Evolutionary conservation across 2,797 vertebrate genomes (phyloP).

Genomic region (Apodemus agrarius): DNA sequence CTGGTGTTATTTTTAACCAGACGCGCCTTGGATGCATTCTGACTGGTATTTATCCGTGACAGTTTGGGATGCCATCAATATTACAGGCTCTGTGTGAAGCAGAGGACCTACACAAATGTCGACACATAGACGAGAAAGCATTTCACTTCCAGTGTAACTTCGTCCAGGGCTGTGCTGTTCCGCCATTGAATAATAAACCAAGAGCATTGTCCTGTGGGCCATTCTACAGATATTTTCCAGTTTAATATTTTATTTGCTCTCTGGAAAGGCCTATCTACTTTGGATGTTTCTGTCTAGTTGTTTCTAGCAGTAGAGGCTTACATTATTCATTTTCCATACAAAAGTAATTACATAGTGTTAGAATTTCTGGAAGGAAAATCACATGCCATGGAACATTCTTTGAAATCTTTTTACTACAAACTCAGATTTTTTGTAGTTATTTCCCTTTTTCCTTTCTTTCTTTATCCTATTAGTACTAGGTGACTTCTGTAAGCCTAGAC

Average conservation of each 20-base stretch:
- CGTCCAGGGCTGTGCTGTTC: not conserved
- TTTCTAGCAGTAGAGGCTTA: conserved; percentile 49
- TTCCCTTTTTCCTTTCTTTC: not conserved
- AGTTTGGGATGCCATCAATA: conserved; percentile 15
- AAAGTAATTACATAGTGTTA: conserved; percentile 77
- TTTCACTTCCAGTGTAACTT: conserved; percentile 4
- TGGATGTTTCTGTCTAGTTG: conserved; percentile 39
- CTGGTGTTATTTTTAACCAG: conserved; percentile 68
- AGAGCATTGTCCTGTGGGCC: not conserved
- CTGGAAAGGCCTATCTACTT: conserved; percentile 78
- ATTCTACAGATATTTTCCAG: conserved; percentile 63
- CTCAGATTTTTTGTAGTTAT: not conserved
- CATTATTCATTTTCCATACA: conserved; percentile 71
- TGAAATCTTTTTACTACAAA: conserved; percentile 58
- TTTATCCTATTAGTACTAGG: not conserved
- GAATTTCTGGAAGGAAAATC: conserved; percentile 83
- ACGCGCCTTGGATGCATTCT: conserved; percentile 42
- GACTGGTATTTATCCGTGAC: conserved; percentile 55
- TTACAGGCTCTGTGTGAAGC: conserved; percentile 29
- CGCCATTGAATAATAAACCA: conserved; percentile 38
- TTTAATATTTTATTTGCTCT: conserved; percentile 66
- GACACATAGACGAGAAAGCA: conserved; percentile 35
- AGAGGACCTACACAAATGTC: not conserved
- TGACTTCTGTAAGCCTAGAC: conserved; percentile 55
- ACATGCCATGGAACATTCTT: conserved; percentile 45